A percentile compares a stretch with the other conserved stretches of the same genome.
Evolutionary conservation across 2,888 invertebrate species (phyloP).

Genomic region (Coelogynopora nodosa): DNA sequence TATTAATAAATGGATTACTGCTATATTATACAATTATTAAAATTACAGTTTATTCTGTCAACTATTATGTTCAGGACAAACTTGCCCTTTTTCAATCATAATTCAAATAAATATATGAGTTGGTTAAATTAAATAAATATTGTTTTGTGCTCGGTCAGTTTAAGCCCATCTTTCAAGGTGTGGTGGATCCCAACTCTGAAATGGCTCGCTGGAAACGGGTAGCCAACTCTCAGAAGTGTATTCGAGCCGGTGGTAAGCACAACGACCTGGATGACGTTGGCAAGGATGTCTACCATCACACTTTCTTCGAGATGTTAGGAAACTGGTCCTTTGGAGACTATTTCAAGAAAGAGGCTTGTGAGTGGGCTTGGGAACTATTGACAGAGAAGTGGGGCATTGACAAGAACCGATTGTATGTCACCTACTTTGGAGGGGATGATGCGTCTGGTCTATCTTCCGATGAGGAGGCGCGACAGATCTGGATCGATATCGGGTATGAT

Average conservation of each 20-base stretch:
- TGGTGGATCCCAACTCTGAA: too few species aligned
- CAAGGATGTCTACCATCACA: slow-evolving; percentile 98
- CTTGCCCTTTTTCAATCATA: too few species aligned
- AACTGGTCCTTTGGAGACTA: slow-evolving; percentile 99
- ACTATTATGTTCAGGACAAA: too few species aligned
- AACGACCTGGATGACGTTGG: slow-evolving; percentile 99
- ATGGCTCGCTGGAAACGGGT: too few species aligned
- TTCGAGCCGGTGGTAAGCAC: slow-evolving; percentile 97
- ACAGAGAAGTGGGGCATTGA: neutral
- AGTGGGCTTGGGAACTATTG: neutral
- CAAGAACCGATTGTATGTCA: neutral
- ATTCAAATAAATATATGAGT: too few species aligned
- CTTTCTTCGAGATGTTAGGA: slow-evolving; percentile 99
- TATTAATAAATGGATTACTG: too few species aligned
- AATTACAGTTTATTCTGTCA: too few species aligned
- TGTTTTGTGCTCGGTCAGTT: too few species aligned
- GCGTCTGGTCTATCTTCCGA: neutral
- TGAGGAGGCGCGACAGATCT: neutral
- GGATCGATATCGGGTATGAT: neutral
- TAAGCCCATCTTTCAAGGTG: too few species aligned
- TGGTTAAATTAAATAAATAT: too few species aligned
- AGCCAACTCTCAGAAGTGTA: slow-evolving; percentile 96
- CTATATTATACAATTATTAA: too few species aligned
- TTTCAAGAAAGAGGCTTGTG: neutral
- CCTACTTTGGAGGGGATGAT: neutral